phyloP scores from a whole-genome alignment of 2,113 vertebrate genomes.

The Rhynchomys soricoides region DNA sequence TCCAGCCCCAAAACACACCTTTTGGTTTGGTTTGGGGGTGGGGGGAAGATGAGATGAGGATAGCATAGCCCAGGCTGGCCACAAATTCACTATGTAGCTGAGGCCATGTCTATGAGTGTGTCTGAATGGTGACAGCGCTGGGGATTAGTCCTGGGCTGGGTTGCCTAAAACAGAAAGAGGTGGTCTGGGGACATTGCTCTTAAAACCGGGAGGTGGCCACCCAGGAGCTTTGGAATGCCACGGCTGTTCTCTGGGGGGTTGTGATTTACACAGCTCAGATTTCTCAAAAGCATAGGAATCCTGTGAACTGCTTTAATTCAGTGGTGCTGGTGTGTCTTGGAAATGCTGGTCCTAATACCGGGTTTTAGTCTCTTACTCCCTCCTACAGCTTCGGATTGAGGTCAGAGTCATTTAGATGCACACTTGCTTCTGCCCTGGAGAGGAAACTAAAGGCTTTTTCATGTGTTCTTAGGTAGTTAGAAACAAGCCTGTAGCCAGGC shows the following conservation, averaged over 20 bases:
- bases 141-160: not conserved
- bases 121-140: not conserved
- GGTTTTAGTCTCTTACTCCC: conserved; percentile 31
- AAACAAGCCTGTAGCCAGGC: conserved; percentile 96
- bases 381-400: conserved; percentile 18
- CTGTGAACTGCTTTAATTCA: not conserved
- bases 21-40: not conserved
- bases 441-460: not conserved
- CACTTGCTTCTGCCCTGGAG: not conserved
- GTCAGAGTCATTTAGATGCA: conserved; percentile 22
- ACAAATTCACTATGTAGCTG: not conserved
- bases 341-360: not conserved
- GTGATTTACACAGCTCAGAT: not conserved
- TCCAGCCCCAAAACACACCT: not conserved
- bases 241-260: not conserved
- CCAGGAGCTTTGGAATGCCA: not conserved
- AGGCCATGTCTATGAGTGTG: not conserved
- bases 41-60: no score
- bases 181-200: conserved; percentile 25
- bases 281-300: conserved; percentile 11
- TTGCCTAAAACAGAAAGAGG: conserved; percentile 53
- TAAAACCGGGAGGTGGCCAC: not conserved
- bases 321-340: conserved; percentile 6
- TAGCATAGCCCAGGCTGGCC: not conserved
- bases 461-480: conserved; percentile 91